Evolutionary conservation across 2,113 vertebrate species (phyloP), one percentile per base, ranked within the genome.

Genomic region (Chaetops frenatus): DNA sequence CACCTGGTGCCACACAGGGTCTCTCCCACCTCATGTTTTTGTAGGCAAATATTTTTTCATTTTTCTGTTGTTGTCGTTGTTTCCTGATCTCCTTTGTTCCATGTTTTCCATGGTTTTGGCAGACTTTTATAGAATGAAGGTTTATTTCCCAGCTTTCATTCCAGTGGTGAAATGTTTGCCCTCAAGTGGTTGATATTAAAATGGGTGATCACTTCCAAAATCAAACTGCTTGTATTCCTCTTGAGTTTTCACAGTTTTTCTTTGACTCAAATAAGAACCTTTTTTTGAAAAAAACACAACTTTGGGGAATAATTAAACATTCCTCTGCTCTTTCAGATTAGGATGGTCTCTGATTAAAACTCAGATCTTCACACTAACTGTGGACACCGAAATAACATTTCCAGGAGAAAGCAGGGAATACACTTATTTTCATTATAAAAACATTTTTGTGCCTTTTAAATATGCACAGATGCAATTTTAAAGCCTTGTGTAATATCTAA

Each of bases 301-400:
- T 56, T 40, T 36, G 45, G 22, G 15, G n/a, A 77, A 28, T 47
- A 77, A 61, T 69, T 56, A 44, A 79, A 64, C 13, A n/a, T 36
- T 27, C 4, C 40, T 84, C 17, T 57, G 10, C 27, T 20, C 38
- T 66, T 69, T 85, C 15, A n/a, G 21, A 25, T 84, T 29, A 74
- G 66, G 35, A 6, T 65, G 8, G 9, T 6, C 2, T 42, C 58
- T 86, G 35, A 28, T 67, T 79, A 64, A 67, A 87, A 48, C 51
- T 65, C 28, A 64, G 15, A 35, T 60, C n/a, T 72, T 71, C 44
- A 54, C 0, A 0, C 6, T 70, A 8, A n/a, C 23, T 64, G 5
- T 50, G 35, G 28, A 13, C 31, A 51, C 48, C 14, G 11, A 77
- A 33, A 8, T 56, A 62, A 71, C 5, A 14, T 56, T 58, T 50